Base-by-base conservation (phyloP, 2,113 vertebrate genomes). In the Bubo blakistoni region DNA sequence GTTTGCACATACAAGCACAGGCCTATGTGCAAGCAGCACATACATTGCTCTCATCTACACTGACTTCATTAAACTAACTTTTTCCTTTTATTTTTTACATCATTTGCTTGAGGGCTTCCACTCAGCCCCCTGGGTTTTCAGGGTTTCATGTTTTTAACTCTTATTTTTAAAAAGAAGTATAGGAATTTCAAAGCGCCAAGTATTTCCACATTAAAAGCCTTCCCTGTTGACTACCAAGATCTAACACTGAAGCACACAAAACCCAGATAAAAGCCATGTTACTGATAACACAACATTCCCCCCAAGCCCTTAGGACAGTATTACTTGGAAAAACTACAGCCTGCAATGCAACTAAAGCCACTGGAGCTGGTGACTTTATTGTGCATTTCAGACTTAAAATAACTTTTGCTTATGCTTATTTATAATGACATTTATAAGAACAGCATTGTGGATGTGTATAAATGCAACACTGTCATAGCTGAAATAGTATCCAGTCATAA, bases 31-130 rank as follows among this genome's bases (percentile, higher is more conserved):
- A 16, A 29, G 55, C 34, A 42, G 38, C 44, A 32, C 27, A 18
- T 13, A 10, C 5, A 19, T 8, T 2, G 2, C 32, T 22, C 40
- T 38, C 46, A 36, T 6, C n/a, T 21, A 34, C 2, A 4, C 7
- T 42, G 22, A 11, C 54, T 30, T 42, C 24, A 40, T 27, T 69
- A 36, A 51, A 29, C 13, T 26, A 17, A 52, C 3, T 5, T 44
- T 59, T 40, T 7, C 32, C 8, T 25, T 63, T 69, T 36, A 7
- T 34, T 16, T n/a, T 80, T 93, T 15, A 38, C 22, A 19, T 4
- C 2, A 11, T 32, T 73, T 82, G 62, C 34, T 73, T 40, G 11
- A 71, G 25, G 26, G 29, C 11, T 26, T 3, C 38, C 34, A 52
- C 38, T 73, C 66, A 40, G 30, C 10, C 13, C 9, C 16, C 13